Conservation (phyloP, 2,888 invertebrate species). For the Drosophila silvestris region DNA sequence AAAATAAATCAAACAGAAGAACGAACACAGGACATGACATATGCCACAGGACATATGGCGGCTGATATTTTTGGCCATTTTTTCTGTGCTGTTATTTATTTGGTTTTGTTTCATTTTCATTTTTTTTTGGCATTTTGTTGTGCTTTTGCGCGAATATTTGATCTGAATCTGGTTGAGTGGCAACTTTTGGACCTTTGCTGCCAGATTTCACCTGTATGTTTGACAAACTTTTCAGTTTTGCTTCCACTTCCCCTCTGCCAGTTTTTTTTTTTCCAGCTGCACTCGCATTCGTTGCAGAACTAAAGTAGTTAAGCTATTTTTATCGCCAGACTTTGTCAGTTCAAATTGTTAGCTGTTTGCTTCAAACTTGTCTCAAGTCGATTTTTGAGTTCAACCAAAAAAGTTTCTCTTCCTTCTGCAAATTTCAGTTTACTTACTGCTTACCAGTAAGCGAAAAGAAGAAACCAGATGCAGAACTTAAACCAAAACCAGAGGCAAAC, state of each 20-base stretch:
- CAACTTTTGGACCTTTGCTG: slow-evolving; percentile 44
- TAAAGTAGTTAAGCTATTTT: slow-evolving; percentile 79
- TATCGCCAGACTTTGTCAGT: slow-evolving; percentile 78
- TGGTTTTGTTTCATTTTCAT: background rate
- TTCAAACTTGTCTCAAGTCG: slow-evolving; percentile 63
- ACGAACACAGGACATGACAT: slow-evolving; percentile 40
- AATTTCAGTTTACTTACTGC: slow-evolving; percentile 69
- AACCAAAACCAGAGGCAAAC: slow-evolving; percentile 17
- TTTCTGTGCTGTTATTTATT: slow-evolving; percentile 8
- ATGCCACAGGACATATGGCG: slow-evolving; percentile 57
- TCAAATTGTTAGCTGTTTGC: slow-evolving; percentile 75
- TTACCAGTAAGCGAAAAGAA: background rate
- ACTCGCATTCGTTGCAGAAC: slow-evolving; percentile 53
- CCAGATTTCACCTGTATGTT: slow-evolving; percentile 70
- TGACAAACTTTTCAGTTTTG: slow-evolving; percentile 63
- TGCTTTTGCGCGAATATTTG: slow-evolving; percentile 16
- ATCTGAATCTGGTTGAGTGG: slow-evolving; percentile 58
- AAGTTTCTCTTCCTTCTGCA: slow-evolving; percentile 43
- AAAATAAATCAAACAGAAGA: slow-evolving; percentile 44
- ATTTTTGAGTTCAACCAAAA: slow-evolving; percentile 31
- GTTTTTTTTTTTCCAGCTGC: slow-evolving; percentile 5
- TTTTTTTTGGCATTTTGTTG: slow-evolving; percentile 20
- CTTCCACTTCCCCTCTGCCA: background rate
- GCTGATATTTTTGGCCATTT: slow-evolving; percentile 42
- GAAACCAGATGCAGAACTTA: background rate